Evolutionary conservation across 2,797 vertebrate genomes (phyloP).

Genomic region (Cephalopachus bancanus): DNA sequence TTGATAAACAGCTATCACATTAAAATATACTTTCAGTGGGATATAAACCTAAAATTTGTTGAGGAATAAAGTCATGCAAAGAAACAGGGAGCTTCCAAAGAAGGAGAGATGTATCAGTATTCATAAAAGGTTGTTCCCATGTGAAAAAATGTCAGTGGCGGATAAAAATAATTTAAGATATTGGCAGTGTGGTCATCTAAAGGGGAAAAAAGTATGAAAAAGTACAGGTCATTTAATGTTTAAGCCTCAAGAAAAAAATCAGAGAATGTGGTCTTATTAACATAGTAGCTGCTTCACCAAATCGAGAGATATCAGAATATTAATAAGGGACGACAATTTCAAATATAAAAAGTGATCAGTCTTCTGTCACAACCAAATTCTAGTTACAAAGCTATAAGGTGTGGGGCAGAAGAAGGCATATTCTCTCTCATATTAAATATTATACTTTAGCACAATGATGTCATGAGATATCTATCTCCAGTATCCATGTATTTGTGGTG

Average conservation of each 20-base stretch:
- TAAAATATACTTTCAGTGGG: conserved; percentile 48
- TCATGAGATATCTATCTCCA: conserved; percentile 82
- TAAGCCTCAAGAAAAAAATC: conserved; percentile 52
- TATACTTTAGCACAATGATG: conserved; percentile 55
- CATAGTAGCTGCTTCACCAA: conserved; percentile 47
- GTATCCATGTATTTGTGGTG: conserved; percentile 78
- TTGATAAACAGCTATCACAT: conserved; percentile 21
- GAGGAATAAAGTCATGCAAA: conserved; percentile 52
- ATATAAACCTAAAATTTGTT: conserved; percentile 45
- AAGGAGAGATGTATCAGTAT: background rate
- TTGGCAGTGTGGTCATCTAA: conserved; percentile 44
- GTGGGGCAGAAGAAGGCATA: background rate
- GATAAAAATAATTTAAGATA: conserved; percentile 58
- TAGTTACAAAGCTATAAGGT: conserved; percentile 57
- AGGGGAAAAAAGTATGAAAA: conserved; percentile 49
- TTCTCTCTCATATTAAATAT: conserved; percentile 18
- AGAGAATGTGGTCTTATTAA: conserved; percentile 6
- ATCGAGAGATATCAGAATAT: conserved; percentile 53
- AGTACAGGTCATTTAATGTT: background rate
- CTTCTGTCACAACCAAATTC: conserved; percentile 34
- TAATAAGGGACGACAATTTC: conserved; percentile 56
- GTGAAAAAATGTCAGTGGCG: conserved; percentile 46
- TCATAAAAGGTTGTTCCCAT: background rate
- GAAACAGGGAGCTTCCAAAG: conserved; percentile 19
- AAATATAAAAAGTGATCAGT: conserved; percentile 21